These are phyloP conservation scores for Nicator chloris DNA, from an alignment of 2,113 vertebrate genomes.

Conservation along the genomic window DNA sequence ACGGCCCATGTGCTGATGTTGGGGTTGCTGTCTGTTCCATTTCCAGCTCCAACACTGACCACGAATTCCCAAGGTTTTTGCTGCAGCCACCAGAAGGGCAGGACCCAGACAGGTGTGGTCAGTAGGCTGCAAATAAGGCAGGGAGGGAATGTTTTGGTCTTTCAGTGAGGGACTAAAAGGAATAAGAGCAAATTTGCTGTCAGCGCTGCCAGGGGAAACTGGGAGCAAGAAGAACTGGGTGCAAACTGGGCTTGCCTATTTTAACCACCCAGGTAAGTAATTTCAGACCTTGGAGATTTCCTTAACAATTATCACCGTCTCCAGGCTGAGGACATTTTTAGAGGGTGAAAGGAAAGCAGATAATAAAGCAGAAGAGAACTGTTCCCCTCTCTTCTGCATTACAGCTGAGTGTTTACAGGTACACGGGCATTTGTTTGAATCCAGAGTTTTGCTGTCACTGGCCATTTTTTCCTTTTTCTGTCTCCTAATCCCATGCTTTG, in stretches of 20 bases:
- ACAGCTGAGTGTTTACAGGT: neutral
- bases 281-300: neutral
- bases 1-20: accelerated
- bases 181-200: neutral
- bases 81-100: neutral
- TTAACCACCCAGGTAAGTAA: neutral
- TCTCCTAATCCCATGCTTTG: neutral
- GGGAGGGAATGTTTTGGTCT: neutral
- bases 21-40: neutral
- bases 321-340: neutral
- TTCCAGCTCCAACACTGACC: neutral
- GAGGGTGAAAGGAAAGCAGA: neutral
- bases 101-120: neutral
- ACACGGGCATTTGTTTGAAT: accelerated
- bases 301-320: too few relatives aligned
- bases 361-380: neutral
- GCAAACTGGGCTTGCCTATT: neutral
- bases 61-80: neutral
- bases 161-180: neutral
- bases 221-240: neutral
- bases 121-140: neutral
- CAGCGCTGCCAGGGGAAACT: neutral
- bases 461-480: neutral
- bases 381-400: neutral
- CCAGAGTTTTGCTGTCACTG: neutral